phyloP scores from a whole-genome alignment of 1,140 invertebrate species.

The Brachionus calyciflorus region DNA sequence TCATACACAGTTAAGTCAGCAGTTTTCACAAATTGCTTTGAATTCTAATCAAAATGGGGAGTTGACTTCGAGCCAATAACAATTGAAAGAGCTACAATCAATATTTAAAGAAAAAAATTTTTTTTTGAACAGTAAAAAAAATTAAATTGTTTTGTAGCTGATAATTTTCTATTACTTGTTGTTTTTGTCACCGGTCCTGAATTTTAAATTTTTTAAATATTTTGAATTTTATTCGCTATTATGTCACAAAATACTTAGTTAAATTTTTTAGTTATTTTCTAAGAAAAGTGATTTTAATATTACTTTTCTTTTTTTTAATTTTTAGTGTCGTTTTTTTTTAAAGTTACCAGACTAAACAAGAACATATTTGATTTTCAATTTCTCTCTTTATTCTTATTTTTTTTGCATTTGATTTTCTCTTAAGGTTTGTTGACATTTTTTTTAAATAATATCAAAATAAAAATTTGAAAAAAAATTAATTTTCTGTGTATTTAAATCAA shows the following conservation, averaged over 20 bases:
- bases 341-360: too few species aligned
- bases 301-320: too few species aligned
- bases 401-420: too few species aligned
- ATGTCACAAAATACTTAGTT: neutral
- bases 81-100: neutral
- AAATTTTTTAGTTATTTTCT: constrained; percentile 24
- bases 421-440: too few species aligned
- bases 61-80: neutral
- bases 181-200: constrained; percentile 10
- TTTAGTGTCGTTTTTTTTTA: too few species aligned
- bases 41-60: constrained; percentile 1
- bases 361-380: too few species aligned
- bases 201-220: neutral
- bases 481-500: neutral
- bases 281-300: too few species aligned
- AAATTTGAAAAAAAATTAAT: neutral
- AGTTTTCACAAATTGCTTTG: neutral
- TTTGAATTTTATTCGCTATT: constrained; percentile 7
- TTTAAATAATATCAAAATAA: neutral
- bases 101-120: neutral
- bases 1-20: neutral
- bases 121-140: constrained; percentile 24
- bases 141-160: neutral
- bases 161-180: neutral
- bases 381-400: too few species aligned